Percentiles rank a stretch among this genome's conserved stretches.
phyloP scores from a whole-genome alignment of 2,888 invertebrate species.

The Mythimna ferrago region DNA sequence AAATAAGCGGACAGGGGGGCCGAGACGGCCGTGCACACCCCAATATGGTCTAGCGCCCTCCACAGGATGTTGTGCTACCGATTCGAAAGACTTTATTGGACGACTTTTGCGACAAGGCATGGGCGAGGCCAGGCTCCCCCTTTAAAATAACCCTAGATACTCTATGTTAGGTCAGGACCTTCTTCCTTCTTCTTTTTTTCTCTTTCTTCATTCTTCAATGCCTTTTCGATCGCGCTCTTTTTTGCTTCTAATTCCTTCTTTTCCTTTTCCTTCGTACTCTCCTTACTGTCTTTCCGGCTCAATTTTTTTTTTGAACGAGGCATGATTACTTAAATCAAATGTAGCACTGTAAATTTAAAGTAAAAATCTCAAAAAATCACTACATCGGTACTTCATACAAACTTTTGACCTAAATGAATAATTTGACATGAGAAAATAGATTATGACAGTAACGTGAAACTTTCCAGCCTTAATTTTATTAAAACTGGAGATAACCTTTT shows the following conservation, averaged over 20 bases:
- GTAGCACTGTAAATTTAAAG: slow-evolving; percentile 59
- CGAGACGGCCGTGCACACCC: too few relatives aligned
- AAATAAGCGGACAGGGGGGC: not conserved
- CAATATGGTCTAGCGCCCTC: too few relatives aligned
- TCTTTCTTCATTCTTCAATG: not conserved
- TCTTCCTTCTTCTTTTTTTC: not conserved
- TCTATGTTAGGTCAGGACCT: not conserved
- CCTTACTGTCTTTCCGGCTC: not conserved
- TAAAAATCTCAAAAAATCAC: slow-evolving; percentile 18
- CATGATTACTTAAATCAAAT: slow-evolving; percentile 59
- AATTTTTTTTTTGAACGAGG: slow-evolving; percentile 38
- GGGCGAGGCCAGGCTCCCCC: too few relatives aligned
- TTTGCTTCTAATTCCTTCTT: not conserved
- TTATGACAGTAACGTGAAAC: slow-evolving; percentile 1
- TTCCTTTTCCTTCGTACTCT: not conserved
- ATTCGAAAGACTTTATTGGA: too few relatives aligned
- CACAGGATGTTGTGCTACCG: too few relatives aligned
- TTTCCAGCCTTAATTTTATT: slow-evolving; percentile 18
- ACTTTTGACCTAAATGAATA: slow-evolving; percentile 5
- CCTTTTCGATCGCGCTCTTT: not conserved
- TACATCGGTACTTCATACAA: slow-evolving; percentile 11
- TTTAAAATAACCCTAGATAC: too few relatives aligned
- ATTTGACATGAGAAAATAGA: slow-evolving; percentile 6
- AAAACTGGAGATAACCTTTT: not conserved
- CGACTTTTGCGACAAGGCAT: too few relatives aligned